phyloP scores from a whole-genome alignment of 2,113 vertebrate species.

The Macaca mulatta region DNA sequence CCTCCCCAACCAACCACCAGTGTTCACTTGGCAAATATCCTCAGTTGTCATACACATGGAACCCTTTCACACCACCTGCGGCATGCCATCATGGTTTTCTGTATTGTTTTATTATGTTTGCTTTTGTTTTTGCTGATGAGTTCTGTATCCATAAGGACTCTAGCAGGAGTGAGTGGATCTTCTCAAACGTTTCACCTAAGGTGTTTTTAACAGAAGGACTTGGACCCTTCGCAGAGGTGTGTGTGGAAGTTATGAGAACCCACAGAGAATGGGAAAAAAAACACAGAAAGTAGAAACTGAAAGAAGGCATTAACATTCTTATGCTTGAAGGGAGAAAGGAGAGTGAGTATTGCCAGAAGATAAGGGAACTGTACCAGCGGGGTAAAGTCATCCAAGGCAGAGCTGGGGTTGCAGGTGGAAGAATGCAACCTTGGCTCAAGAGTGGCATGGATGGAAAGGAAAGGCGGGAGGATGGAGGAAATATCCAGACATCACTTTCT shows the following conservation, averaged over 20 bases:
- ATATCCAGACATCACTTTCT: no score
- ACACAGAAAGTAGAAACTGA: not conserved
- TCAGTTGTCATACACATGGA: not conserved
- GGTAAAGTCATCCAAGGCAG: not conserved
- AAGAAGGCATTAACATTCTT: not conserved
- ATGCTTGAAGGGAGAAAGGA: not conserved
- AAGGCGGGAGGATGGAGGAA: no score
- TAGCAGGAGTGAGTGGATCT: not conserved
- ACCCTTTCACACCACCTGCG: not conserved
- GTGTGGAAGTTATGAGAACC: not conserved
- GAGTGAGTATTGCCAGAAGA: not conserved
- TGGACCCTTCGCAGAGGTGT: not conserved
- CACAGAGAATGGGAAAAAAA: not conserved
- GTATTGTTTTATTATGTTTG: not conserved
- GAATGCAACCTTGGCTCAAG: not conserved
- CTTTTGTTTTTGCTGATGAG: not conserved
- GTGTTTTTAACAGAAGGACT: not conserved
- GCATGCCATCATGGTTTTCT: rapidly evolving
- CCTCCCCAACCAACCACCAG: rapidly evolving
- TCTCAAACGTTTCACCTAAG: not conserved
- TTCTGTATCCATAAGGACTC: no score
- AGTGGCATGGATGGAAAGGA: no score
- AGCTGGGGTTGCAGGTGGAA: not conserved
- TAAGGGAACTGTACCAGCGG: no score
- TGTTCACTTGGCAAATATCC: not conserved